phyloP scores from a whole-genome alignment of 2,797 vertebrate species.

The Cynopterus sphinx region DNA sequence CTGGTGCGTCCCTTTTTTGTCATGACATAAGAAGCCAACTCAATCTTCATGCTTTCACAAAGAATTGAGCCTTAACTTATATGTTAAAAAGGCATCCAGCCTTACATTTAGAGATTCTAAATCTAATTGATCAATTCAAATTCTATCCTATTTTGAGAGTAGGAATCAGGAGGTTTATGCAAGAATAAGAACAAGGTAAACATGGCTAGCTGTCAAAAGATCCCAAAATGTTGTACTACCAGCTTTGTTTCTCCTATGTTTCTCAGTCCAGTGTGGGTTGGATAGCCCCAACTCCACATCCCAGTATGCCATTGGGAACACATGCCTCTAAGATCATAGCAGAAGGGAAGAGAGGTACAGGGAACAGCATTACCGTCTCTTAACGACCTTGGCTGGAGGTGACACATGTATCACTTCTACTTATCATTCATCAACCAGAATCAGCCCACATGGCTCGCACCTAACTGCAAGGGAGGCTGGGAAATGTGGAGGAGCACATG shows the following conservation, averaged over 20 bases:
- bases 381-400: neutral
- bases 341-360: neutral
- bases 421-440: neutral
- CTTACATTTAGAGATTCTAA: constrained; percentile 27
- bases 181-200: neutral
- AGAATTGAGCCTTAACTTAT: neutral
- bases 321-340: neutral
- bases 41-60: neutral
- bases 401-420: neutral
- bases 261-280: neutral
- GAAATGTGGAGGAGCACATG: neutral
- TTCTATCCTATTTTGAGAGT: neutral
- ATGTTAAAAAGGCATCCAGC: neutral
- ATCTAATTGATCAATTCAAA: constrained; percentile 12
- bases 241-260: neutral
- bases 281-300: neutral
- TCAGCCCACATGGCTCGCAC: neutral
- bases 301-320: too few relatives aligned
- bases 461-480: neutral
- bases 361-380: neutral
- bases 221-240: neutral
- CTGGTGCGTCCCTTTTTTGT: neutral
- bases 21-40: neutral
- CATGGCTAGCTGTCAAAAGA: neutral
- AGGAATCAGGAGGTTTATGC: neutral